phyloP scores from a whole-genome alignment of 1,140 invertebrate genomes.

The Lasioglossum albipes region DNA sequence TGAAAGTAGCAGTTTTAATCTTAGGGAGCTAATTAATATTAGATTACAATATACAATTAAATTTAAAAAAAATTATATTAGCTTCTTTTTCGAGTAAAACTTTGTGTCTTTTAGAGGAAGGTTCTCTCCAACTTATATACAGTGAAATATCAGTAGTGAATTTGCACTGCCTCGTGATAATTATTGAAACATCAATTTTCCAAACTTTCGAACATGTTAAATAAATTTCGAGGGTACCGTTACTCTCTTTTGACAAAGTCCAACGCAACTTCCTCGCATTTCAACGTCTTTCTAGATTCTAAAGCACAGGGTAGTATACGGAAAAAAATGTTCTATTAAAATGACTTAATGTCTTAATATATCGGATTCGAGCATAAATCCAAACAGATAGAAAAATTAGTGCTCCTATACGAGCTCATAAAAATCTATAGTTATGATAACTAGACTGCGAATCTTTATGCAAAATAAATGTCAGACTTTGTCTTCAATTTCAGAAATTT shows the following conservation, averaged over 20 bases:
- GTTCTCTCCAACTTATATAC: background rate
- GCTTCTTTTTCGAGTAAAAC: background rate
- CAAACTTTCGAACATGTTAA: slow-evolving; percentile 8
- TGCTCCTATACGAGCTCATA: slow-evolving; percentile 42
- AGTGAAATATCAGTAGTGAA: slow-evolving; percentile 36
- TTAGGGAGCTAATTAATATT: too few relatives aligned
- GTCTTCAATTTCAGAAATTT: too few relatives aligned
- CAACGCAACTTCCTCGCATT: slow-evolving; percentile 46
- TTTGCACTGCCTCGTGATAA: slow-evolving; percentile 60
- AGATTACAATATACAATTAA: background rate
- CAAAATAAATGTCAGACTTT: too few relatives aligned
- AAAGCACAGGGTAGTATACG: slow-evolving; percentile 70
- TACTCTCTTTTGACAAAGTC: slow-evolving; percentile 37
- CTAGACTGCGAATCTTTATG: too few relatives aligned
- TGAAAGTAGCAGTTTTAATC: background rate
- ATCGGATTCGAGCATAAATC: slow-evolving; percentile 50
- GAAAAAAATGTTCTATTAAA: slow-evolving; percentile 44
- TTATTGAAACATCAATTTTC: slow-evolving; percentile 32
- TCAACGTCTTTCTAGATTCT: slow-evolving; percentile 58
- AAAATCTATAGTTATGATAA: slow-evolving; percentile 33
- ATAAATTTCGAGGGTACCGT: slow-evolving; percentile 5
- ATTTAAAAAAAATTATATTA: background rate
- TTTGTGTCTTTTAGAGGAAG: slow-evolving; percentile 19
- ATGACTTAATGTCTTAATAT: slow-evolving; percentile 22
- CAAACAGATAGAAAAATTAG: slow-evolving; percentile 48